Evolutionary conservation across 2,888 invertebrate genomes (phyloP).

Genomic region (Phalera bucephala): DNA sequence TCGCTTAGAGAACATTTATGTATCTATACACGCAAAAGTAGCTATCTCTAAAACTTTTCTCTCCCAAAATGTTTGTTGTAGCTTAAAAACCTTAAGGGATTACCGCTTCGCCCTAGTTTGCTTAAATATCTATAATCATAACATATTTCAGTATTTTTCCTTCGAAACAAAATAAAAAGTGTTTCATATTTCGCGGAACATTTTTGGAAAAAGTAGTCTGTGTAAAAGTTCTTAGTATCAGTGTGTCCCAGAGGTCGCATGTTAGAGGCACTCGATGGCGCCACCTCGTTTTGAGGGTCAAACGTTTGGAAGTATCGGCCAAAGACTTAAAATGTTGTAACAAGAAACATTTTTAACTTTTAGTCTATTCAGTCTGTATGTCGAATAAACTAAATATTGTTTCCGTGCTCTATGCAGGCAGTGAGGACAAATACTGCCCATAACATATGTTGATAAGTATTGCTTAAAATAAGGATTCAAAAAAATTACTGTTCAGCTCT

Average conservation of each 20-base stretch:
- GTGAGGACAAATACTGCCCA: too few relatives aligned
- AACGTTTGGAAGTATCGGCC: conserved; percentile 8
- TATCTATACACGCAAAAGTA: conserved; percentile 3
- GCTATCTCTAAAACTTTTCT: too few relatives aligned
- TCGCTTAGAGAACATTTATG: not conserved
- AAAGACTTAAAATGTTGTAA: too few relatives aligned
- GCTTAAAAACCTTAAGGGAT: conserved; percentile 23
- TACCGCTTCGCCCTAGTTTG: conserved; percentile 21
- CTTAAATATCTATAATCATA: conserved; percentile 36
- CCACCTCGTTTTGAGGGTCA: conserved; percentile 36
- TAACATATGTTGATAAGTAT: too few relatives aligned
- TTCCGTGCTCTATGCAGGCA: too few relatives aligned
- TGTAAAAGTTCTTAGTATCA: conserved; percentile 34
- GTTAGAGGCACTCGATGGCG: conserved; percentile 40
- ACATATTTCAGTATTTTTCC: conserved; percentile 25
- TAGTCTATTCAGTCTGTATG: too few relatives aligned
- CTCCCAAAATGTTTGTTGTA: too few relatives aligned
- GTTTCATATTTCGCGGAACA: conserved; percentile 36
- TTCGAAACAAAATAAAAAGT: conserved; percentile 30
- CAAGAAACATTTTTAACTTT: too few relatives aligned
- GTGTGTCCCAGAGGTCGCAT: conserved; percentile 39
- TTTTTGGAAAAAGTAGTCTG: conserved; percentile 28
- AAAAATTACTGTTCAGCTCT: too few relatives aligned
- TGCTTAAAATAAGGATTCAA: too few relatives aligned
- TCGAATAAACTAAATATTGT: too few relatives aligned